Conservation (phyloP, 2,797 vertebrate genomes). For the Pipistrellus nathusii region DNA sequence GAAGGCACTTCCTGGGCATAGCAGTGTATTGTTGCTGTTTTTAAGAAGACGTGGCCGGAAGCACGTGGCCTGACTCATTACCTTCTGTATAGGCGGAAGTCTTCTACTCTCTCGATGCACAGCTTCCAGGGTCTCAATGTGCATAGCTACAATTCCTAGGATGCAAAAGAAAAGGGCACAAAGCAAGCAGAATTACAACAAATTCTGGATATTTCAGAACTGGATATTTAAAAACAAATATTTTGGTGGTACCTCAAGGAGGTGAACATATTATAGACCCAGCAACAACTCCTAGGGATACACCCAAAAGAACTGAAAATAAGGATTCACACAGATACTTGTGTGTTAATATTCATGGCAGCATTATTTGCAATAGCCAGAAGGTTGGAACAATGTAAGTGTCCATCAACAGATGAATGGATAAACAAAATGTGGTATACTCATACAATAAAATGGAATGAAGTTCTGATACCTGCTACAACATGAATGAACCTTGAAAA, state of each 20-base stretch:
- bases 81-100: conserved; percentile 99
- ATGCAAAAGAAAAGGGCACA: conserved; percentile 67
- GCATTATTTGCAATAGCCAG: not conserved
- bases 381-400: conserved; percentile 5
- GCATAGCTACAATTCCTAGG: conserved; percentile 98
- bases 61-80: conserved; percentile 76
- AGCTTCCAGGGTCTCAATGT: conserved; percentile 97
- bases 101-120: conserved; percentile 98
- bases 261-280: conserved; percentile 42
- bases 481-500: conserved; percentile 39
- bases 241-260: conserved; percentile 42
- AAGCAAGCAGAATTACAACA: conserved; percentile 51
- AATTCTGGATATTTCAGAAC: conserved; percentile 64
- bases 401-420: not conserved
- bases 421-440: conserved; percentile 17
- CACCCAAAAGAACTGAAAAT: conserved; percentile 36
- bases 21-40: not conserved
- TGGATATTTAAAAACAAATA: conserved; percentile 39
- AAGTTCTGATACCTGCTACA: conserved; percentile 22
- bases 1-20: conserved; percentile 24
- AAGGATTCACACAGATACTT: conserved; percentile 48
- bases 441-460: not conserved
- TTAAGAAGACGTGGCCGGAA: not conserved
- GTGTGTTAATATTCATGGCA: not conserved
- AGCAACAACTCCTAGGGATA: conserved; percentile 19